These are phyloP conservation scores for Pherbina coryleti DNA, from an alignment of 2,888 invertebrate species.

Conservation along the genomic window DNA sequence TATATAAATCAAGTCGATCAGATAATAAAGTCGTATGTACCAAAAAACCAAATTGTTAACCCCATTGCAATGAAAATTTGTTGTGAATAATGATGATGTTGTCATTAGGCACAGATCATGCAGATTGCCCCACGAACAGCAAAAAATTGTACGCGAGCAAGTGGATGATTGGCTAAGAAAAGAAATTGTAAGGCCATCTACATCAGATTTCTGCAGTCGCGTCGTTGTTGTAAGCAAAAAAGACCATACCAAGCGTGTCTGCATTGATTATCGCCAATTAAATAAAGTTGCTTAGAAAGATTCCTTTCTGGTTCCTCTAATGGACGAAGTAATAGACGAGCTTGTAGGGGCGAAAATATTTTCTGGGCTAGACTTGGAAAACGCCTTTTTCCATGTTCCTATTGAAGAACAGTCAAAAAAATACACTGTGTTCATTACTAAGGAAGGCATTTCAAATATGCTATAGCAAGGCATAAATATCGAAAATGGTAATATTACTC, in stretches of 20 bases:
- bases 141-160: too few species aligned
- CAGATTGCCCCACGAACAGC: too few species aligned
- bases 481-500: conserved; percentile 27
- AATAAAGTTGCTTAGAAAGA: neutral
- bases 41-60: neutral
- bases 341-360: neutral
- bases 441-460: conserved; percentile 31
- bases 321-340: neutral
- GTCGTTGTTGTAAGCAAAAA: neutral
- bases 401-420: conserved; percentile 36
- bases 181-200: too few species aligned
- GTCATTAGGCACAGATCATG: too few species aligned
- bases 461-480: conserved; percentile 42
- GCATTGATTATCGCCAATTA: neutral
- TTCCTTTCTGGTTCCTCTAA: neutral
- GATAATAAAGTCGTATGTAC: conserved; percentile 37
- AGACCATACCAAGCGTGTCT: neutral
- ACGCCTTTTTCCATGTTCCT: conserved; percentile 3
- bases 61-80: too few species aligned
- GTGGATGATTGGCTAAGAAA: too few species aligned
- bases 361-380: neutral
- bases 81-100: too few species aligned
- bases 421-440: conserved; percentile 30
- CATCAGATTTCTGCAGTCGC: too few species aligned
- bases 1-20: neutral